Evolutionary conservation across 1,140 invertebrate species (phyloP).

Genomic region (Drosophila virilis): DNA sequence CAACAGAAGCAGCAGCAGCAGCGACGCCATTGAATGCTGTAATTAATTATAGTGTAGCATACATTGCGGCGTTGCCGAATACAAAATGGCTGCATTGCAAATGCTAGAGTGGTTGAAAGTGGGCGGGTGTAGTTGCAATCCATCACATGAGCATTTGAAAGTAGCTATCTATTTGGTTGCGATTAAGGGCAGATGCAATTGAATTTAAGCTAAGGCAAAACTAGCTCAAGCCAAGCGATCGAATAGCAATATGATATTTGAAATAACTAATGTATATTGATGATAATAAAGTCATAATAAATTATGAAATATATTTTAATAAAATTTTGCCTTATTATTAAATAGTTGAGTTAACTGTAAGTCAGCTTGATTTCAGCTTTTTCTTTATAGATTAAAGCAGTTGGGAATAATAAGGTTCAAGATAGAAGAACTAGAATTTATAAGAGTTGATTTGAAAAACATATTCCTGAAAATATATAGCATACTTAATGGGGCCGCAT

Average conservation of each 20-base stretch:
- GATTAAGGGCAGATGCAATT: neutral
- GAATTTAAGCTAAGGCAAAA: neutral
- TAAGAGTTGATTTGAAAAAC: too few species aligned
- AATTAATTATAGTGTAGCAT: constrained; percentile 75
- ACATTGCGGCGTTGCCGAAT: constrained; percentile 58
- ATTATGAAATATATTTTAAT: too few species aligned
- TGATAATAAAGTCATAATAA: too few species aligned
- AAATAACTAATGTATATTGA: too few species aligned
- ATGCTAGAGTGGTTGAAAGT: constrained; percentile 19
- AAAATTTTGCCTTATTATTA: too few species aligned
- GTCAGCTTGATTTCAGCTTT: too few species aligned
- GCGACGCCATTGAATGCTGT: constrained; percentile 62
- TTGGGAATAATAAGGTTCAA: too few species aligned
- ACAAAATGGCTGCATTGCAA: constrained; percentile 71
- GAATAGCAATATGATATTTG: neutral
- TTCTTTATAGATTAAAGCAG: too few species aligned
- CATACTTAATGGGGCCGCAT: too few species aligned
- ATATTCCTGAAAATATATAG: too few species aligned
- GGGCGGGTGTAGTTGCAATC: neutral
- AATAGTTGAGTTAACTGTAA: too few species aligned
- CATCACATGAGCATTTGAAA: constrained; percentile 14
- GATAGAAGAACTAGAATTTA: too few species aligned
- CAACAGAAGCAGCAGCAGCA: constrained; percentile 10
- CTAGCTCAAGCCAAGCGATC: neutral
- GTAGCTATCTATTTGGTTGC: constrained; percentile 10